Evolutionary conservation across 2,888 invertebrate genomes (phyloP).

Genomic region (Apodemia duryi): DNA sequence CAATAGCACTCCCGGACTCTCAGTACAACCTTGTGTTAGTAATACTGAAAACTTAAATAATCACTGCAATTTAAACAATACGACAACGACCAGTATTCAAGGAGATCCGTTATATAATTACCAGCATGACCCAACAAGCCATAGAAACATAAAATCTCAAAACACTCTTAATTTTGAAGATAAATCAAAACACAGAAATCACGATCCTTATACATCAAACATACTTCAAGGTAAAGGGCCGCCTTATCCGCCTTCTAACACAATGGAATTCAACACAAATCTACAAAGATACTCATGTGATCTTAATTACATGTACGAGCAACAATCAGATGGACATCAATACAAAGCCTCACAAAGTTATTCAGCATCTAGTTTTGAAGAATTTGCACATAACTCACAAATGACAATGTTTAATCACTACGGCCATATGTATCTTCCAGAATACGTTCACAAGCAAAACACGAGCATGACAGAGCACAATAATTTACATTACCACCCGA

Average conservation of each 20-base stretch:
- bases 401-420: constrained; percentile 74
- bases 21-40: constrained; percentile 81
- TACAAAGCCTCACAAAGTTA: constrained; percentile 68
- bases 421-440: constrained; percentile 67
- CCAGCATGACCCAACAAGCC: constrained; percentile 67
- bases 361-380: constrained; percentile 72
- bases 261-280: constrained; percentile 56
- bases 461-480: constrained; percentile 51
- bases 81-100: constrained; percentile 38
- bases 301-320: constrained; percentile 66
- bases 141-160: constrained; percentile 55
- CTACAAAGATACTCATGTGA: constrained; percentile 69
- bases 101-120: constrained; percentile 50
- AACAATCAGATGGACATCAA: constrained; percentile 50
- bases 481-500: constrained; percentile 49
- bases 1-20: constrained; percentile 73
- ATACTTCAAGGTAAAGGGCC: constrained; percentile 67
- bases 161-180: constrained; percentile 60
- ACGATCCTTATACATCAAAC: constrained; percentile 66
- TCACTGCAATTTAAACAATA: constrained; percentile 80
- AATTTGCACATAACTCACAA: constrained; percentile 75
- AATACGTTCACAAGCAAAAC: constrained; percentile 62
- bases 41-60: constrained; percentile 83
- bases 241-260: constrained; percentile 46
- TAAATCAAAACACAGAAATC: constrained; percentile 58